Evolutionary conservation across 1,140 invertebrate species (phyloP), one percentile per base, ranked within the genome.

Genomic region (Zaprionus taronus): DNA sequence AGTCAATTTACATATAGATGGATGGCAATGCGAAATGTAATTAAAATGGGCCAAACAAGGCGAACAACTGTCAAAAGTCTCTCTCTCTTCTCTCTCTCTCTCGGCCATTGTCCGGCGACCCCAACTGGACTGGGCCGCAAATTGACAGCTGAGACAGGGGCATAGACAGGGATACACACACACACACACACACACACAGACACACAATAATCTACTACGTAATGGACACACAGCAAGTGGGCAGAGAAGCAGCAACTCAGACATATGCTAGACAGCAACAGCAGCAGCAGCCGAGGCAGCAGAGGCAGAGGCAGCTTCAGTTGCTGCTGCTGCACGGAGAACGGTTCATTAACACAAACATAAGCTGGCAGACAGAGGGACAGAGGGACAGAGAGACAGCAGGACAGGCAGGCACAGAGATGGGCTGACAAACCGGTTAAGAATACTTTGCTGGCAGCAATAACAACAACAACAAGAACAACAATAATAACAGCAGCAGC

Each of bases 321-420:
- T 75, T 80, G 80, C 62, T 70, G 80, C 62, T 70, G 62, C 58
- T 67, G 44, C 74, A 65, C 51, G 70, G 17, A 34, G 66, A 83
- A 78, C 81, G 81, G 83, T 87, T 89, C 83, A 87, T 87, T 87
- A 87, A 89, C 83, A 89, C 81, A 89, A 87, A 87, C 84, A 89
- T 89, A 86, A 80, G 80, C 80, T 82, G 78, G 69, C 82, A 85
- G 79, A 81, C 81, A 36, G 34, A 20, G 34, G 5, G 51, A 61
- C 56, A 36, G 28, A 26, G 12, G n/a, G 17, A 20, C 41, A 22
- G n/a, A 31, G 5, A 44, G 31, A 57, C 17, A 12, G 26, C 1
- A 0, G 2, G 53, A 15, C 3, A 14, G 51, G 36, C 31, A 65
- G 49, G 5, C 28, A 53, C 6, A 28, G 31, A 34, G 31, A 3